These are phyloP conservation scores for Oryctolagus cuniculus DNA, from an alignment of 2,113 vertebrate species.

Conservation along the genomic window mOryCun1.1 NC_091448.1:30070001-30070500, in stretches of 20 bases:
- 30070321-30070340: slow-evolving; percentile 19
- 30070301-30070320: neutral
- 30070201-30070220: neutral
- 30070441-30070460: neutral
- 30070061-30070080: too few relatives aligned
- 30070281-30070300: neutral
- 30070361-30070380: neutral
- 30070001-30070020: too few relatives aligned
- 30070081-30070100: neutral
- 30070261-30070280: neutral
- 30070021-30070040: too few relatives aligned
- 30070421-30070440: neutral
- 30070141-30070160: neutral
- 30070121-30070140: neutral
- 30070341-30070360: neutral
- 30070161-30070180: neutral
- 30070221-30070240: neutral
- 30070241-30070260: neutral
- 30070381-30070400: slow-evolving; percentile 10
- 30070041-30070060: too few relatives aligned
- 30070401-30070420: neutral
- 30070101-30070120: neutral
- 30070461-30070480: neutral
- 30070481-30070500: neutral
- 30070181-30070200: neutral